Evolutionary conservation across 2,113 vertebrate species (phyloP).

Genomic region (Lophochroa leadbeateri): DNA sequence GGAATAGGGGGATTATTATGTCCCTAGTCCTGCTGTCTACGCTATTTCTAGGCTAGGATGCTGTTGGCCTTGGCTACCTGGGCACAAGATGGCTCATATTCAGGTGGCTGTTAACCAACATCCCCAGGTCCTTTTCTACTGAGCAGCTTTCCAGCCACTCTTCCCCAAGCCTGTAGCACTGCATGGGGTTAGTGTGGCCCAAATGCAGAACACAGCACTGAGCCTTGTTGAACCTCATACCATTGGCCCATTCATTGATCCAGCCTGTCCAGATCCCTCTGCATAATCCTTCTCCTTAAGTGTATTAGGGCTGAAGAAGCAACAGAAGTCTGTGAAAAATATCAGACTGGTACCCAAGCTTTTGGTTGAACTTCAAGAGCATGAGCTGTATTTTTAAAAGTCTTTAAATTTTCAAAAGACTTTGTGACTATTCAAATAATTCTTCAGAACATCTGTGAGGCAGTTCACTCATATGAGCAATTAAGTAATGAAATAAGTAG

Average conservation of each 20-base stretch:
- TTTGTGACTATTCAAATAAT: background rate
- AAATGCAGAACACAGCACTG: background rate
- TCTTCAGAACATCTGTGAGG: background rate
- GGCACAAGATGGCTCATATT: background rate
- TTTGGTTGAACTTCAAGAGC: background rate
- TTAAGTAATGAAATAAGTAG: background rate
- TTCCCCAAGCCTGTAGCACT: background rate
- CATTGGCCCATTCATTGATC: background rate
- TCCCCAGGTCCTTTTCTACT: background rate
- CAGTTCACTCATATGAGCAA: background rate
- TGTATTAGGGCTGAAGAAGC: background rate
- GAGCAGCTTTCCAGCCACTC: background rate
- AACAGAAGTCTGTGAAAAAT: background rate
- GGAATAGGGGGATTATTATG: background rate
- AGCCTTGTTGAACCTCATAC: background rate
- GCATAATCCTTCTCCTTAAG: background rate
- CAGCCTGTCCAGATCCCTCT: background rate
- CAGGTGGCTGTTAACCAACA: background rate
- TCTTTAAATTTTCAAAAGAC: background rate
- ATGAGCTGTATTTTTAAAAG: background rate
- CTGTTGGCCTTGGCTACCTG: background rate
- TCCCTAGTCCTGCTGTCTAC: background rate
- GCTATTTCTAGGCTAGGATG: background rate
- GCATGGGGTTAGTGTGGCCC: background rate
- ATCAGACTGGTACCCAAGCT: rapidly evolving